A percentile compares a stretch with the other conserved stretches of the same genome.
These are phyloP conservation scores for Oscheius onirici DNA, from an alignment of 2,888 invertebrate genomes.

Conservation along the genomic window DNA sequence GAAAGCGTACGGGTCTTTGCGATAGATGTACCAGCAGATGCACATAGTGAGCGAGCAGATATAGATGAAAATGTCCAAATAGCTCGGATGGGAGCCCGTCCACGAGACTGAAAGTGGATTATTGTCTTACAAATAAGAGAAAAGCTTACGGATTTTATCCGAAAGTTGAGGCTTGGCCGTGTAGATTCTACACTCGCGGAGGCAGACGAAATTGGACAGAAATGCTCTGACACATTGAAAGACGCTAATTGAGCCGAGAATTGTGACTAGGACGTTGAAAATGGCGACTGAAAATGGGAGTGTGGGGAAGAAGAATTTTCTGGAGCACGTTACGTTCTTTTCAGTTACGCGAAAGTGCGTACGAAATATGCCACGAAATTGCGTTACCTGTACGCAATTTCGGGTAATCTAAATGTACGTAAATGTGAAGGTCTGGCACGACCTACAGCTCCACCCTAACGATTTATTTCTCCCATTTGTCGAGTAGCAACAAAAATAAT, in stretches of 20 bases:
- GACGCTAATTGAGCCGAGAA: constrained; percentile 57
- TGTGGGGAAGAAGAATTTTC: too few relatives aligned
- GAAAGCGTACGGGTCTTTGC: constrained; percentile 71
- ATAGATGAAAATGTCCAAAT: constrained; percentile 32
- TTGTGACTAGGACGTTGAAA: constrained; percentile 62
- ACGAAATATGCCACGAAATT: too few relatives aligned
- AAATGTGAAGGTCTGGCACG: too few relatives aligned
- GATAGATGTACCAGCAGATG: constrained; percentile 55
- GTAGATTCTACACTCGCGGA: neutral
- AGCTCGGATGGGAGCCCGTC: constrained; percentile 8
- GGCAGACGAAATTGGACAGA: constrained; percentile 39
- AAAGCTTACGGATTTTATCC: neutral
- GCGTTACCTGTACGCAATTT: too few relatives aligned
- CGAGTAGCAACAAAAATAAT: too few relatives aligned
- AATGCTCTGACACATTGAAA: constrained; percentile 51
- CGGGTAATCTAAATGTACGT: too few relatives aligned
- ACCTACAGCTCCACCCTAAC: too few relatives aligned
- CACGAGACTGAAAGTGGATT: neutral
- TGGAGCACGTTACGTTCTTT: too few relatives aligned
- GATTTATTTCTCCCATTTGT: too few relatives aligned
- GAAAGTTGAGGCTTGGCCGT: neutral
- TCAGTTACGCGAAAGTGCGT: too few relatives aligned
- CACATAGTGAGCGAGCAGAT: constrained; percentile 41
- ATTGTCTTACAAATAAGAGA: constrained; percentile 4
- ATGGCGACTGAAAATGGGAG: constrained; percentile 63